Conservation (phyloP, 1,140 invertebrate species). For the Stegodyphus mimosarum region DNA sequence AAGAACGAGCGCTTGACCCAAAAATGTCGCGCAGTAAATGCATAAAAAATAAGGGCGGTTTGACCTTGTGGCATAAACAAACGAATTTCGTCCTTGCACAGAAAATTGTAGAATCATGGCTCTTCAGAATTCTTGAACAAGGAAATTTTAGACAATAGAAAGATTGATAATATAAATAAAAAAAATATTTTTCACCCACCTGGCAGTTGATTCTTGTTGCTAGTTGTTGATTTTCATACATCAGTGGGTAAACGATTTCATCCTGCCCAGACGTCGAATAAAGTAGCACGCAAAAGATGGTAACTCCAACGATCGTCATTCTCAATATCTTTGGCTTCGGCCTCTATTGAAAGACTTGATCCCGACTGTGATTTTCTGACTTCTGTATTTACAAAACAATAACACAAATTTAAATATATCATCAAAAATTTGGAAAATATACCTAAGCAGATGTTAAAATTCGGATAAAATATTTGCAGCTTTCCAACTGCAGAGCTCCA, state of each 20-base stretch:
- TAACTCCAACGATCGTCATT: background rate
- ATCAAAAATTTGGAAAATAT: no score
- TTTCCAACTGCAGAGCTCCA: no score
- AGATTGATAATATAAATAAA: background rate
- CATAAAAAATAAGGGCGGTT: background rate
- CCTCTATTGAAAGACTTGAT: no score
- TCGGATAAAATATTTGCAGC: no score
- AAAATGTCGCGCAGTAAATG: background rate
- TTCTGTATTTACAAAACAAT: no score
- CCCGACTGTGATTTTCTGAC: no score
- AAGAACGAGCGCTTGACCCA: no score
- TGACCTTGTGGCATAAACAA: no score
- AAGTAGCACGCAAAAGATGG: background rate
- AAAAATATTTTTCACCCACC: background rate
- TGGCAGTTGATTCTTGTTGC: constrained; percentile 28
- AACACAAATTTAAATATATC: no score
- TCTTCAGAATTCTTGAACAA: background rate
- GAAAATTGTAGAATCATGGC: background rate
- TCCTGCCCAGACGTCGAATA: background rate
- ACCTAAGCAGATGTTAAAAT: no score
- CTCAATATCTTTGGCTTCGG: no score
- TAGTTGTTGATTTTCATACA: constrained; percentile 15
- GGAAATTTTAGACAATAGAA: background rate
- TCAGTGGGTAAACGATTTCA: background rate
- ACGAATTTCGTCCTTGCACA: background rate